Base-by-base conservation (phyloP, 2,888 invertebrate genomes). In the Troides oblongomaculatus region DNA sequence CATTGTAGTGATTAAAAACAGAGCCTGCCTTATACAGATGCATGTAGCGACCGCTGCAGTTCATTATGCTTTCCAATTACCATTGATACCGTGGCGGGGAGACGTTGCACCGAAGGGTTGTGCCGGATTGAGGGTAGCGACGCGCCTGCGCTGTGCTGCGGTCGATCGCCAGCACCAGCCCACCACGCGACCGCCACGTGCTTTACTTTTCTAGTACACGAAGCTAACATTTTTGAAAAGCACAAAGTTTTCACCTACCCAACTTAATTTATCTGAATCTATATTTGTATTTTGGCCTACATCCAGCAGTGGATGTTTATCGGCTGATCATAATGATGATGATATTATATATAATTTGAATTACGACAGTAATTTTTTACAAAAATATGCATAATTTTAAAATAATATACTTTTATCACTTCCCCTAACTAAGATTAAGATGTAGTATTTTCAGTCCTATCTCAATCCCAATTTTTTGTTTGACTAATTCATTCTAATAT, bases 161-260 rank as follows among this genome's bases (percentile, higher is more conserved):
- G 87, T 89, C 89, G 90, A 89, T 88, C 82, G 82, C 77, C 76
- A 75, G 79, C 67, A 76, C 73, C 77, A 81, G 75, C 77, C 77
- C 78, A 82, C 84, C 86, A 90, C 84, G 89, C 84, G 82, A 83
- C 74, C 72, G 80, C 77, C 91, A 92, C 90, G 91, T 91, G 90
- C 80, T 84, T 72, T 62, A 53, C 53, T 18, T n/a, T 14, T 14
- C 46, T 46, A 46, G 53, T 53, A 53, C n/a, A 53, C 14, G 53
- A 53, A 53, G n/a, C 2, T 14, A 14, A 10, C 7, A 10, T 39
- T 39, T 14, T 46, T 46, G 2, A 46, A 46, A 46, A 46, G 14
- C 12, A 14, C 3, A 12, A 46, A 46, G n/a, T n/a, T 53, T 53
- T 53, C 53, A 4, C n/a, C 6, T 53, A 53, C 18, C 3, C n/a